Evolutionary conservation across 1,140 invertebrate genomes (phyloP), one percentile per base, ranked within the genome.

Genomic region (Radopholus similis): DNA sequence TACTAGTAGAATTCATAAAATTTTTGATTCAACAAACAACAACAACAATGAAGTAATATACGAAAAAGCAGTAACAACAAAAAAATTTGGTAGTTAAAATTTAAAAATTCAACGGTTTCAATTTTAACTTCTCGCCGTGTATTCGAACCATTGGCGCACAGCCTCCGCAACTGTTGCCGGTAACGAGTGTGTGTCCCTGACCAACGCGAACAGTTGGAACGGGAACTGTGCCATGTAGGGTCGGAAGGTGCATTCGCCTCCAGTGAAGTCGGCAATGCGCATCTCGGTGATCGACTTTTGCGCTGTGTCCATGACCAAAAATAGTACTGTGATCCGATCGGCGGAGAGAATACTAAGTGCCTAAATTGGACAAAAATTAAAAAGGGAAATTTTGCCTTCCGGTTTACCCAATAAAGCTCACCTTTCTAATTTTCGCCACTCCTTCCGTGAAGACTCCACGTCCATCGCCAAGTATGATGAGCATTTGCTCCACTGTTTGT

Each of bases 151-250:
- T 83, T 98, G 95, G 68, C 94, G 85, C 42, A 99, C 85, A 2
- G 95, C 94, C 84, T 98, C 95, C 77, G 93, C 92, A 5, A 99
- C 84, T 4, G 95, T 90, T 53, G 87, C 85, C 0, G 95, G 95
- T 60, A 99, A 84, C 34, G 88, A 88, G 66, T 89, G 88, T 67
- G 97, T 89, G 80, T 97, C 90, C 60, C 91, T 84, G 5, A 98
- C 86, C 73, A 98, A 90, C 26, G 97, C 87, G 83, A 97, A 99
- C 85, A 94, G 97, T n/a, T 94, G 93, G 82, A 99, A 98, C 5
- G 95, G 95, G 83, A 99, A 99, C 68, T 86, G 87, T 74, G 96
- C 93, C 86, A 98, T 89, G 83, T 97, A 97, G 13, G 88, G 87
- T 77, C 88, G 83, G 68, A 90, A 87, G 49, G 85, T 84, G 23